phyloP scores from a whole-genome alignment of 2,113 vertebrate species.

The Rhegmatorhina hoffmannsi region DNA sequence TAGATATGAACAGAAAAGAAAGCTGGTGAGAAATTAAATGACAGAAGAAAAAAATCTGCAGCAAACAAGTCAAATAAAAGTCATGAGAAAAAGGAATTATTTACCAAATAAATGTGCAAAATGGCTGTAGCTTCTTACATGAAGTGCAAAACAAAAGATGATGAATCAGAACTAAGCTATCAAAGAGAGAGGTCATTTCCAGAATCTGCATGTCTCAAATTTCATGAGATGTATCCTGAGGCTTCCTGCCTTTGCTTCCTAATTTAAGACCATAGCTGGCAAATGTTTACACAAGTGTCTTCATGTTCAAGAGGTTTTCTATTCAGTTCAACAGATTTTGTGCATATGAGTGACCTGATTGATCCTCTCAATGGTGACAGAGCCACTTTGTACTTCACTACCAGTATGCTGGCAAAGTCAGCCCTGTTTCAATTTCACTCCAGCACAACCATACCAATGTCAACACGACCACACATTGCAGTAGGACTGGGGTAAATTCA shows the following conservation, averaged over 20 bases:
- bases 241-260: background rate
- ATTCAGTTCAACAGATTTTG: background rate
- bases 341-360: rapidly evolving
- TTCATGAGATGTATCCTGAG: background rate
- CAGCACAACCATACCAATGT: background rate
- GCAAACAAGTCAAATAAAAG: background rate
- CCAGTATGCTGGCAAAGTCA: background rate
- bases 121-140: background rate
- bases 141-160: background rate
- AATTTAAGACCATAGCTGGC: background rate
- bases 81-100: background rate
- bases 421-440: background rate
- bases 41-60: background rate
- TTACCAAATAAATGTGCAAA: background rate
- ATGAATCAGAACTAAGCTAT: background rate
- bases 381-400: background rate
- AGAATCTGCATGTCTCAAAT: background rate
- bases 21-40: background rate
- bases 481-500: background rate
- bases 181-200: background rate
- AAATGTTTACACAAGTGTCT: background rate
- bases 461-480: background rate
- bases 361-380: background rate
- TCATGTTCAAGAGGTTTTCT: background rate
- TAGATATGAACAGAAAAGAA: background rate